Evolutionary conservation across 1,140 invertebrate species (phyloP), one percentile per base, ranked within the genome.

Genomic region (Calephelis nemesis): DNA sequence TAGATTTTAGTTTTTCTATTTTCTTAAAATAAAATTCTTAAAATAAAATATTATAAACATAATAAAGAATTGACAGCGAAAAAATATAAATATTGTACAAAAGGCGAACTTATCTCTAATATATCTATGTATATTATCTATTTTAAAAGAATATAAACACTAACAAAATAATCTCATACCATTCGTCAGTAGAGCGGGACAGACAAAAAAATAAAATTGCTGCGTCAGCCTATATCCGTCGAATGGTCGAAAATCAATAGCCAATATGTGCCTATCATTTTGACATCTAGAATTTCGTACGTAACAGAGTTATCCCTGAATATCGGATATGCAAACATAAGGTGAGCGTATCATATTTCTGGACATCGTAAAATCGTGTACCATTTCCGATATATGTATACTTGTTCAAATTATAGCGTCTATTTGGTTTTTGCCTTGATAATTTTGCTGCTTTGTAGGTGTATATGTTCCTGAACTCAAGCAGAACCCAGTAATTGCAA

Each of bases 261-360:
- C 78, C 83, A 84, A 87, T 87, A 86, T 85, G 81, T 79, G 77
- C 77, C 83, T 82, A 86, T 88, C 82, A 90, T 88, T 87, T 86
- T 84, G 81, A 84, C 85, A 90, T 87, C 85, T 85, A 84, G 81
- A 83, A 81, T 82, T 85, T 81, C 76, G 74, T 79, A 74, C 74
- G 69, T 58, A 58, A 58, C 52, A 19, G 10, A 30, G 52, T 58
- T 58, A 58, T 58, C 52, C 52, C 15, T 58, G 52, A 58, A 58
- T 58, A 58, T 58, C 52, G 52, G 30, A 15, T 13, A 54, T 54
- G 52, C 52, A 54, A 54, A 54, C 52, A 54, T 54, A 54, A 54
- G 52, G 52, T 30, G 19, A 30, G 52, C 52, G 19, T 13, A 54
- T 54, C 52, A 54, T 54, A 54, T 54, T 54, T 54, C 52, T 30